Evolutionary conservation across 2,113 vertebrate species (phyloP).

Genomic region (Danionella cerebrum): DNA sequence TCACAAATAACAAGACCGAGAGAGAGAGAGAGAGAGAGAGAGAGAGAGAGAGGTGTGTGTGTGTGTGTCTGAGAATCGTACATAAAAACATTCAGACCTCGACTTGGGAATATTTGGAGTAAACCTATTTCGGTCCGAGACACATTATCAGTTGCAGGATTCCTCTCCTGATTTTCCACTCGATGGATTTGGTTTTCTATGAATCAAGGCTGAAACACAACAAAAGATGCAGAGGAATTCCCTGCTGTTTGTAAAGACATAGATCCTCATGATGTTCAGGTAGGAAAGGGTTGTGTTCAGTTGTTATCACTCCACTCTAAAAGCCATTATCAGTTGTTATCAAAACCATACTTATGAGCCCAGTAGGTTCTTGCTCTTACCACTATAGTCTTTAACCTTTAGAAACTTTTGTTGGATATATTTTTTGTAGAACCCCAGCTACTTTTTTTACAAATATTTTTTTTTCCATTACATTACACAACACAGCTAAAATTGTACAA

Average conservation of each 20-base stretch:
- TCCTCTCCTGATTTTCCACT: slow-evolving; percentile 46
- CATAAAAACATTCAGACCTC: slow-evolving; percentile 27
- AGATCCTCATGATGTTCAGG: not conserved
- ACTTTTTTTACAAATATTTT: too few species aligned
- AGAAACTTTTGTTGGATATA: too few species aligned
- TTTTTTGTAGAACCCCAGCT: too few species aligned
- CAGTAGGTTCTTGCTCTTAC: too few species aligned
- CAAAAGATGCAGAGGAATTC: not conserved
- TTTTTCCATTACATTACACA: too few species aligned
- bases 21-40: not conserved
- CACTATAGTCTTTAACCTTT: too few species aligned
- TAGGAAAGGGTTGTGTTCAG: too few species aligned
- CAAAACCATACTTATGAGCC: too few species aligned
- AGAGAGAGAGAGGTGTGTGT: not conserved
- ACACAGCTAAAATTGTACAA: too few species aligned
- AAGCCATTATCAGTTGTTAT: too few species aligned
- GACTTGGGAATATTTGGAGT: slow-evolving; percentile 49
- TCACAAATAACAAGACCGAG: not conserved
- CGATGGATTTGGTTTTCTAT: slow-evolving; percentile 48
- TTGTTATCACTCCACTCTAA: too few species aligned
- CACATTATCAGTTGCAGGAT: slow-evolving; percentile 45
- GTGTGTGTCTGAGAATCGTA: not conserved
- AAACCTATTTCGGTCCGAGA: slow-evolving; percentile 42
- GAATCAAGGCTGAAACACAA: slow-evolving; percentile 22
- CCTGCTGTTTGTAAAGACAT: not conserved